These are phyloP conservation scores for Galeruca laticollis DNA, from an alignment of 2,888 invertebrate species.

Conservation along the genomic window DNA sequence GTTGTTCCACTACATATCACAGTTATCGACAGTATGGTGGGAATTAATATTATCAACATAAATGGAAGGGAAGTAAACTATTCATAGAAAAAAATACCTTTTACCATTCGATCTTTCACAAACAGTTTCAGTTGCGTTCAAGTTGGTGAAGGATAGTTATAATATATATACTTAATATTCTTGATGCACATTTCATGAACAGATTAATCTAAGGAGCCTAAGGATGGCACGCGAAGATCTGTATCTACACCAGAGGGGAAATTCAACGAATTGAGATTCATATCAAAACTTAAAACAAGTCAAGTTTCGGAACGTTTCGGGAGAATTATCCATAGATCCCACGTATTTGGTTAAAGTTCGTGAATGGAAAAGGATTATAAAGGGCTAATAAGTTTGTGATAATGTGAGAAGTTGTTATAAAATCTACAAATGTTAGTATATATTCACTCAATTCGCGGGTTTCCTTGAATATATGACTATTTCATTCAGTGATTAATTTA, in stretches of 20 bases:
- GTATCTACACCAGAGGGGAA: background rate
- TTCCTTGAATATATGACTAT: no score
- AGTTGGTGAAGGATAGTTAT: background rate
- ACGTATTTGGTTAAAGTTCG: background rate
- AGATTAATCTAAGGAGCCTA: background rate
- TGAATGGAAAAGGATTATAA: conserved; percentile 10
- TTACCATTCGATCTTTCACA: no score
- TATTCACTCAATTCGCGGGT: no score
- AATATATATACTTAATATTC: background rate
- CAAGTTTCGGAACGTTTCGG: background rate
- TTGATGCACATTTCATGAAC: background rate
- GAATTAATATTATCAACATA: no score
- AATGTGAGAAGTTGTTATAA: conserved; percentile 1
- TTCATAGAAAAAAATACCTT: no score
- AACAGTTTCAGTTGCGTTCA: background rate
- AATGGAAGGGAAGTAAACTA: no score
- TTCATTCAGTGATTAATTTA: no score
- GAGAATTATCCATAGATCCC: background rate
- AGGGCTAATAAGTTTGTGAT: background rate
- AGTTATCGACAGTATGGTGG: no score
- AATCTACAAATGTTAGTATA: background rate
- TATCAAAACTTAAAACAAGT: background rate
- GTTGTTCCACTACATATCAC: no score
- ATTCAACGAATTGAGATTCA: background rate
- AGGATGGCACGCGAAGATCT: background rate